phyloP scores from a whole-genome alignment of 1,140 invertebrate genomes.

The Lepidotrigona ventralis region DNA sequence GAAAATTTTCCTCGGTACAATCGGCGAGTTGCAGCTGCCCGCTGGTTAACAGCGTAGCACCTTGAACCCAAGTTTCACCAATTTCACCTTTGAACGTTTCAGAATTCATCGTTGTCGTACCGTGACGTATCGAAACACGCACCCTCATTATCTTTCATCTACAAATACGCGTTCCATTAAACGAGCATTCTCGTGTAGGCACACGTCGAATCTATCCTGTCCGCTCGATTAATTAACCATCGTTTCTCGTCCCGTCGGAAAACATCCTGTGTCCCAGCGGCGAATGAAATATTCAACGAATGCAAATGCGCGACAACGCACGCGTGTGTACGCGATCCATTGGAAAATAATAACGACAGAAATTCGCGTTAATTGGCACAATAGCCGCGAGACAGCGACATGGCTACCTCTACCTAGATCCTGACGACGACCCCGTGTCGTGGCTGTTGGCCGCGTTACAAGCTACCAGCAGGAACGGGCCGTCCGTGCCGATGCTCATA shows the following conservation, averaged over 20 bases:
- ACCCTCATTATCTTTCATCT: conserved; percentile 1
- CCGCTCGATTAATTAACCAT: conserved; percentile 57
- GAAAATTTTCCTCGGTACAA: neutral
- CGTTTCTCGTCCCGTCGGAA: conserved; percentile 31
- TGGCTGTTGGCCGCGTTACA: conserved; percentile 61
- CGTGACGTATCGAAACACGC: neutral
- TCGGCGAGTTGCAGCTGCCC: neutral
- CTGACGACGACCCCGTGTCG: conserved; percentile 63
- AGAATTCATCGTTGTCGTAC: neutral
- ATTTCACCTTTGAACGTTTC: neutral
- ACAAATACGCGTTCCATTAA: neutral
- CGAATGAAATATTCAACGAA: conserved; percentile 75
- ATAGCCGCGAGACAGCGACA: conserved; percentile 50
- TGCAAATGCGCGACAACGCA: conserved; percentile 67
- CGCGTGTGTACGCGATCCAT: conserved; percentile 69
- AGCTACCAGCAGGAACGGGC: conserved; percentile 19
- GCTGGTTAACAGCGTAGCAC: neutral
- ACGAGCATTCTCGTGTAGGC: neutral
- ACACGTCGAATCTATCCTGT: conserved; percentile 18
- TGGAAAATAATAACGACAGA: conserved; percentile 77
- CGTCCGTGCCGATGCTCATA: conserved; percentile 61
- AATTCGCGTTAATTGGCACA: conserved; percentile 77
- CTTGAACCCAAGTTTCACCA: conserved; percentile 18
- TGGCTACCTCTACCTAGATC: conserved; percentile 39
- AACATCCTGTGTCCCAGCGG: neutral